phyloP scores from a whole-genome alignment of 2,113 vertebrate genomes.

The Suncus etruscus region DNA sequence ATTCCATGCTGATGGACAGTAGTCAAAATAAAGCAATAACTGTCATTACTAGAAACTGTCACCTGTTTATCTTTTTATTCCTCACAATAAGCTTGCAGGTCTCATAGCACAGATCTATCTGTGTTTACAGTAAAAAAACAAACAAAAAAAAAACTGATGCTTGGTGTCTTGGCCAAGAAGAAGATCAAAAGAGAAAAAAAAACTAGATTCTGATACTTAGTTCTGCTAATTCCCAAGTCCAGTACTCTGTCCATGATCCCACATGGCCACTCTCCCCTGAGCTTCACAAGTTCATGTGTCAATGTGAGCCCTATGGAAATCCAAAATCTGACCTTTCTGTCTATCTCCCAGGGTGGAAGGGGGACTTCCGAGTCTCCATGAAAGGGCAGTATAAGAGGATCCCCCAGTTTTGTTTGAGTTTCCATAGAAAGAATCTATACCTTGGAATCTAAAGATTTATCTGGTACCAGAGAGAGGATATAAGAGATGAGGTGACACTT shows the following conservation, averaged over 20 bases:
- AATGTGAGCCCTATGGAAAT: background rate
- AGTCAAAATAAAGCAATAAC: background rate
- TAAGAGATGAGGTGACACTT: background rate
- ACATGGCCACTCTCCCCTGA: background rate
- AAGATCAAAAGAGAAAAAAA: background rate
- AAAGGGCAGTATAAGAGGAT: background rate
- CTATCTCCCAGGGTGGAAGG: background rate
- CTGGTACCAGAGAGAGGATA: background rate
- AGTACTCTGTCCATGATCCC: background rate
- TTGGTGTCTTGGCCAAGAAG: background rate
- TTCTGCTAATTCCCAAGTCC: background rate
- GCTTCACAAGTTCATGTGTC: background rate
- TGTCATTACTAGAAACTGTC: background rate
- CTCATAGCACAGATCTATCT: background rate
- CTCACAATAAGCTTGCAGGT: background rate
- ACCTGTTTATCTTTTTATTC: background rate
- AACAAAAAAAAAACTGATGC: background rate
- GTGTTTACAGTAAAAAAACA: background rate
- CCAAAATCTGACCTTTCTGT: background rate
- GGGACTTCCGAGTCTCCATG: background rate
- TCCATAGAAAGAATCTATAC: background rate
- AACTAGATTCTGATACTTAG: background rate
- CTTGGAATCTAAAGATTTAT: background rate
- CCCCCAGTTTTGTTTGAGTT: background rate
- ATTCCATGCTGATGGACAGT: background rate